phyloP scores from a whole-genome alignment of 2,888 invertebrate genomes.

The Anthophora plumipes region DNA sequence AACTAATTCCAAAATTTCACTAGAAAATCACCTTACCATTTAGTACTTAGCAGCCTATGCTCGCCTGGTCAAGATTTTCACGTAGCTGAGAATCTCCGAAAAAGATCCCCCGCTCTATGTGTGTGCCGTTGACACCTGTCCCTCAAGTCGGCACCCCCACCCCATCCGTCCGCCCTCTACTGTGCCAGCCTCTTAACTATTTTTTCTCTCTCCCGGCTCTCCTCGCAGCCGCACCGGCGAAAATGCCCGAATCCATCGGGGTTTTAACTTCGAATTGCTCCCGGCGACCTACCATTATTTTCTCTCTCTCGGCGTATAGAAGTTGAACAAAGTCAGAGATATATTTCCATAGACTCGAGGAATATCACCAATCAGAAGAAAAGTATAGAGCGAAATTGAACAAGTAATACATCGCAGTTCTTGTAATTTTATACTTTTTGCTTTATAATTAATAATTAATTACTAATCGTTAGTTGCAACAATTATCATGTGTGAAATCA shows the following conservation, averaged over 20 bases:
- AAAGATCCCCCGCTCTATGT: constrained; percentile 75
- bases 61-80: constrained; percentile 52
- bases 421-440: constrained; percentile 11
- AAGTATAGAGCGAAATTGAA: constrained; percentile 16
- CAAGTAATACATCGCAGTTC: constrained; percentile 15
- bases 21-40: constrained; percentile 72
- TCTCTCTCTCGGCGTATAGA: constrained; percentile 8
- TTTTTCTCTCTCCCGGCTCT: constrained; percentile 80
- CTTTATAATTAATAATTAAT: constrained; percentile 18
- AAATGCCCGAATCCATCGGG: constrained; percentile 80
- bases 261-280: constrained; percentile 74
- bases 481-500: neutral
- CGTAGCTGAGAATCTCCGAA: constrained; percentile 52
- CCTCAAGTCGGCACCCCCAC: constrained; percentile 82
- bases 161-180: constrained; percentile 83
- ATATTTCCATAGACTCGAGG: constrained; percentile 2
- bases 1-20: constrained; percentile 36
- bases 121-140: constrained; percentile 83
- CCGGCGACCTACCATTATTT: constrained; percentile 67
- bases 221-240: constrained; percentile 76
- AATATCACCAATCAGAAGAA: constrained; percentile 31
- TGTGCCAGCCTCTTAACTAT: constrained; percentile 83
- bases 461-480: neutral
- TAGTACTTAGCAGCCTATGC: constrained; percentile 60
- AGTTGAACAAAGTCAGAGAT: constrained; percentile 4